Evolutionary conservation across 1,140 invertebrate species (phyloP), one percentile per base, ranked within the genome.

Genomic region (Zaprionus kolodkinae): DNA sequence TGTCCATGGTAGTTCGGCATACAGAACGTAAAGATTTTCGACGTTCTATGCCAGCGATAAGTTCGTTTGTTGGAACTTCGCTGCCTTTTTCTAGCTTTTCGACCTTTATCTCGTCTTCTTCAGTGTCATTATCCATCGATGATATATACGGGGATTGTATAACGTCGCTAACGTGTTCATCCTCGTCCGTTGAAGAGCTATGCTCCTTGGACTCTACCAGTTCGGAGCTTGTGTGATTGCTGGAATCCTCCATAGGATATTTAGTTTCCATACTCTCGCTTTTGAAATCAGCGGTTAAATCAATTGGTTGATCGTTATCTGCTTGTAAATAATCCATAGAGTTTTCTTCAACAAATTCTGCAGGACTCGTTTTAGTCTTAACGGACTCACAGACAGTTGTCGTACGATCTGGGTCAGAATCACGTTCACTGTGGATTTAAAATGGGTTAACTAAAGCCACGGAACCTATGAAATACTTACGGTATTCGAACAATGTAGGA

Each of bases 401-500:
- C 13, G 12, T 13, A 25, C 21, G 4, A 12, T 50, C 17, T 1
- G 15, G 4, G 5, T 33, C 27, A 6, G 10, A 1, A n/a, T 35
- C 25, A 15, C 38, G 55, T 33, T 64, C 61, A 11, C 73, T 75
- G 30, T 33, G 25, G 7, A 7, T 15, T 55, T n/a, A 25, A 1
- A 6, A 5, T 17, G 10, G 17, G 15, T 50, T 21, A 25, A 50
- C n/a, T 10, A 6, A 7, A 45, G 27, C 27, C 27, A 45, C 10
- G 33, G 10, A 35, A 7, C 10, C 33, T 2, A 33, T 33, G 30
- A 35, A 10, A 9, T 35, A 2, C 33, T 76, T 59, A 80, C 78
- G 78, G 72, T 5, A 65, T 67, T 13, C 33, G 50, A 9, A 67
- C 45, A 6, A 76, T 62, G 33, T 75, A 54, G 5, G 50, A 40